Percentiles rank a stretch among this genome's conserved stretches.
Evolutionary conservation across 2,113 vertebrate genomes (phyloP).

Genomic region (Chionis minor): DNA sequence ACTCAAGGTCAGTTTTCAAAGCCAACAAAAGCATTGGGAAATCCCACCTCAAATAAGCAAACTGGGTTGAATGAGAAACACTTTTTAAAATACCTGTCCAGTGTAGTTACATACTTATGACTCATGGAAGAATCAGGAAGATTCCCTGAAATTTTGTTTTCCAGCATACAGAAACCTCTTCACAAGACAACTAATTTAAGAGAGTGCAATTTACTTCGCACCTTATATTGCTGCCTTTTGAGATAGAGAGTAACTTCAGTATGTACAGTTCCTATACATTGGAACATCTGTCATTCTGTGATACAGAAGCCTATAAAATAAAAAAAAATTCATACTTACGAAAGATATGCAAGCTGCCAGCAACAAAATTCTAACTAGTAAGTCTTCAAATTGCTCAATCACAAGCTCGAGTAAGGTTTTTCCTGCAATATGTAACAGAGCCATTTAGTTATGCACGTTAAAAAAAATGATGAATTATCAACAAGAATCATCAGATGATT

Average conservation of each 20-base stretch:
- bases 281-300: not conserved
- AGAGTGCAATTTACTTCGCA: not conserved
- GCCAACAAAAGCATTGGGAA: slow-evolving; percentile 52
- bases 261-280: not conserved
- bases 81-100: not conserved
- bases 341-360: slow-evolving; percentile 99
- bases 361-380: slow-evolving; percentile 96
- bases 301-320: not conserved
- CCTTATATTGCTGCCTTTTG: not conserved
- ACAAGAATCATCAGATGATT: not conserved
- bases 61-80: not conserved
- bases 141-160: not conserved
- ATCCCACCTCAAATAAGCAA: slow-evolving; percentile 28
- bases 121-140: not conserved
- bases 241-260: not conserved
- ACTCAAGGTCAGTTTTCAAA: slow-evolving; percentile 56
- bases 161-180: not conserved
- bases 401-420: slow-evolving; percentile 97
- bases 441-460: not conserved
- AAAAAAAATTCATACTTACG: slow-evolving; percentile 81
- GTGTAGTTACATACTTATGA: not conserved
- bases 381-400: slow-evolving; percentile 97
- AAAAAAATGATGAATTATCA: not conserved
- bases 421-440: slow-evolving; percentile 75
- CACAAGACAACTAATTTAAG: not conserved